These are phyloP conservation scores for Thryonomys swinderianus DNA, from an alignment of 2,113 vertebrate species.

Conservation along the genomic window DNA sequence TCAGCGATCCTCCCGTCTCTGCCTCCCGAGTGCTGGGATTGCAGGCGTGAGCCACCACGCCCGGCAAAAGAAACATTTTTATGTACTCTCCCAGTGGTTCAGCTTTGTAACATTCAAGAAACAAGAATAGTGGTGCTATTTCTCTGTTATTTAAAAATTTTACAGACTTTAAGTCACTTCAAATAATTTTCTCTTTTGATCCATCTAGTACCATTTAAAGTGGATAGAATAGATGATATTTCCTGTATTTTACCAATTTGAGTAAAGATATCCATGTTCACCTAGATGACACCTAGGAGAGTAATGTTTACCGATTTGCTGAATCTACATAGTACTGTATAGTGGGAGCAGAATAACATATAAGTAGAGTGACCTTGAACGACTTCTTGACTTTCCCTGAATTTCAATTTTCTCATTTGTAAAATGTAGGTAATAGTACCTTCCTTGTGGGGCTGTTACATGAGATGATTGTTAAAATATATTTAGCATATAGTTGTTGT, in stretches of 20 bases:
- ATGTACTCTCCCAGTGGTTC: not conserved
- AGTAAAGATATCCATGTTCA: not conserved
- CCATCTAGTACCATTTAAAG: not conserved
- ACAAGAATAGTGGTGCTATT: not conserved
- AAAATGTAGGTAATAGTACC: not conserved
- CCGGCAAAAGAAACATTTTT: not conserved
- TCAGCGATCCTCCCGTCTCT: too few relatives aligned
- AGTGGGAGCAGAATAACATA: not conserved
- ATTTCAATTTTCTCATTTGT: slow-evolving; percentile 1
- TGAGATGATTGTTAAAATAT: slow-evolving; percentile 23
- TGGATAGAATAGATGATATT: not conserved
- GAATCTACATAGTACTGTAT: not conserved
- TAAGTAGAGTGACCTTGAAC: not conserved
- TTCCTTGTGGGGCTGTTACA: not conserved
- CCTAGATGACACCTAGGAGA: not conserved
- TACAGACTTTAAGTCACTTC: not conserved
- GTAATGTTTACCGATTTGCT: not conserved
- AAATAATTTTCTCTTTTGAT: not conserved
- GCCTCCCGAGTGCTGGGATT: too few relatives aligned
- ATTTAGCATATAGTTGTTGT: not conserved
- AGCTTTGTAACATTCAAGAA: not conserved
- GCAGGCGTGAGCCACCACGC: too few relatives aligned
- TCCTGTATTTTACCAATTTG: not conserved
- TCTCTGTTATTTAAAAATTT: not conserved
- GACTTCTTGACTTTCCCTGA: slow-evolving; percentile 33